phyloP scores from a whole-genome alignment of 2,888 invertebrate genomes.

The Mycogona germanica region DNA sequence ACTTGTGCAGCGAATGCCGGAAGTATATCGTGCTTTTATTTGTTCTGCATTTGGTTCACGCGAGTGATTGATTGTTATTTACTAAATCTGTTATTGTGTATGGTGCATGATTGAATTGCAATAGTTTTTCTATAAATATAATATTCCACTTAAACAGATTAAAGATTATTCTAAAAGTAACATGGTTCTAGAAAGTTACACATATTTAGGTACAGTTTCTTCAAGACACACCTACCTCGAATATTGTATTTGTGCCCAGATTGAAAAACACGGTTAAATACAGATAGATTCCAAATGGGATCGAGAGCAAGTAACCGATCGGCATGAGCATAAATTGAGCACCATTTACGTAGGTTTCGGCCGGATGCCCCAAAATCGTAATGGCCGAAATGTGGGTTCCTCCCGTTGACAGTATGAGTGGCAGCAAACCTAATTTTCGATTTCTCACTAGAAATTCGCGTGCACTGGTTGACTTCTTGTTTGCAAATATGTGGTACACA shows the following conservation, averaged over 20 bases:
- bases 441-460: conserved; percentile 5
- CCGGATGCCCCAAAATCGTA: conserved; percentile 1
- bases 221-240: conserved; percentile 8
- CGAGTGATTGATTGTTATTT: no score
- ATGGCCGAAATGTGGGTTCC: conserved; percentile 6
- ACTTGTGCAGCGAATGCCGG: no score
- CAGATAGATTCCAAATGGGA: neutral
- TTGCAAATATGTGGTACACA: neutral
- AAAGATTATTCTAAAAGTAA: neutral
- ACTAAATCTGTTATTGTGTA: no score
- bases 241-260: neutral
- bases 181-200: neutral
- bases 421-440: neutral
- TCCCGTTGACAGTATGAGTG: conserved; percentile 5
- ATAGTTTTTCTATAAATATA: no score
- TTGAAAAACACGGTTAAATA: conserved; percentile 7
- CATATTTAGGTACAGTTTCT: no score
- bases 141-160: neutral
- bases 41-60: no score
- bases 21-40: no score
- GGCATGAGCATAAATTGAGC: neutral
- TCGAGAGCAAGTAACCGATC: neutral
- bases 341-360: conserved; percentile 2
- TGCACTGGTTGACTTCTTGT: neutral
- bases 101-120: no score